phyloP scores from a whole-genome alignment of 92 coral and sea anemone genomes.

The Heliopora coerulea region DNA sequence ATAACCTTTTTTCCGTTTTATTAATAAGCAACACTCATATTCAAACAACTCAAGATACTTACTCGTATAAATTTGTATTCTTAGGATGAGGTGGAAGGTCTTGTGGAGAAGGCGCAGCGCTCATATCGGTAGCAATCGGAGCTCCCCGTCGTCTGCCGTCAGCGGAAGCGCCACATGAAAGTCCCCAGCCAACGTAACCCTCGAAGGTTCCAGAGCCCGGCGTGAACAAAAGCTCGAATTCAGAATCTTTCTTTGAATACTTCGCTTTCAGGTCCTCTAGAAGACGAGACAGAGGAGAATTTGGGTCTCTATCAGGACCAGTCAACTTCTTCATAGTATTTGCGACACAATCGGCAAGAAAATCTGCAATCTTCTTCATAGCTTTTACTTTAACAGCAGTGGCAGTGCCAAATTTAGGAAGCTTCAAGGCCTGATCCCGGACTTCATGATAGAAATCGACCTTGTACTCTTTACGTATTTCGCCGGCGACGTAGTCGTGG shows the following conservation, averaged over 20 bases:
- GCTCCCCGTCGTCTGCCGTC: constrained; percentile 66
- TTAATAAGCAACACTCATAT: too few relatives aligned
- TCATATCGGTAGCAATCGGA: constrained; percentile 59
- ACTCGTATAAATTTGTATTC: constrained; percentile 57
- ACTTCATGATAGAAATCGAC: constrained; percentile 63
- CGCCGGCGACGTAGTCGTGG: constrained; percentile 58
- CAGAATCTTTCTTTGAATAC: constrained; percentile 56
- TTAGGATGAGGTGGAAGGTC: constrained; percentile 53
- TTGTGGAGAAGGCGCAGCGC: constrained; percentile 61
- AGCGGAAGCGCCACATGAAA: constrained; percentile 66
- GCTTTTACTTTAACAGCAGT: constrained; percentile 52
- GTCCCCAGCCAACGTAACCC: constrained; percentile 82
- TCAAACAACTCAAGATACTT: too few relatives aligned
- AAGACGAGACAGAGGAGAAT: constrained; percentile 56
- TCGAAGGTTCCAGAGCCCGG: constrained; percentile 78
- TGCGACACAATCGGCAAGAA: constrained; percentile 23
- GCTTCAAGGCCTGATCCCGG: constrained; percentile 51
- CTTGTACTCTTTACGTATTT: constrained; percentile 58
- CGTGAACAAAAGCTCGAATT: constrained; percentile 56
- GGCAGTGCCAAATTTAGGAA: constrained; percentile 72
- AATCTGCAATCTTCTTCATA: constrained; percentile 56
- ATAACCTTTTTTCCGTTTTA: too few relatives aligned
- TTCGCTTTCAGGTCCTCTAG: constrained; percentile 58
- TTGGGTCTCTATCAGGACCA: constrained; percentile 35
- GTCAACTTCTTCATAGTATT: constrained; percentile 46